These are phyloP conservation scores for Drosophila bunnanda DNA, from an alignment of 2,888 invertebrate genomes.

Conservation along the genomic window DNA sequence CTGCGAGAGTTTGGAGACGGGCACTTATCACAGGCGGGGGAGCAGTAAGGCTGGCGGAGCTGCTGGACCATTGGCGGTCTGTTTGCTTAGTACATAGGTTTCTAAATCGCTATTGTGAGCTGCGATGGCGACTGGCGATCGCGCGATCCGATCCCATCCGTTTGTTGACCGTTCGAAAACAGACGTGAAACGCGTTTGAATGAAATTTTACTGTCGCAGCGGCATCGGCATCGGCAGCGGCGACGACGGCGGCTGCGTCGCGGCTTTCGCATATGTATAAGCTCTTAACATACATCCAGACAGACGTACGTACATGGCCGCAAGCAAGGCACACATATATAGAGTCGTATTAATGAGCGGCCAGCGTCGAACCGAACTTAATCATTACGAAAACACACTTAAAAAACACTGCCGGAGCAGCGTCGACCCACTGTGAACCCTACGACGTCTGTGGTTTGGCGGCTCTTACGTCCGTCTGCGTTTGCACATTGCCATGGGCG, in stretches of 20 bases:
- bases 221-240: constrained; percentile 50
- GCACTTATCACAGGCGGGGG: constrained; percentile 44
- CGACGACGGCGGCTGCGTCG: constrained; percentile 36
- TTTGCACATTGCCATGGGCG: constrained; percentile 24
- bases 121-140: constrained; percentile 31
- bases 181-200: constrained; percentile 81
- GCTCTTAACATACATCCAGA: constrained; percentile 46
- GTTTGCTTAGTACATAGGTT: constrained; percentile 33
- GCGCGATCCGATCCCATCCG: constrained; percentile 72
- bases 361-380: constrained; percentile 66
- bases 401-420: constrained; percentile 53
- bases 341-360: constrained; percentile 73
- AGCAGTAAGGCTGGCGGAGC: constrained; percentile 3
- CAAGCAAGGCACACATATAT: constrained; percentile 20
- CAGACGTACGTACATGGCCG: constrained; percentile 15
- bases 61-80: constrained; percentile 15
- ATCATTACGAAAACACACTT: constrained; percentile 72
- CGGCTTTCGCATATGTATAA: constrained; percentile 50
- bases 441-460: constrained; percentile 28
- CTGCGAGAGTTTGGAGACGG: constrained; percentile 26
- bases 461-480: constrained; percentile 33
- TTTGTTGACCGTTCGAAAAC: constrained; percentile 60
- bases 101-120: constrained; percentile 23
- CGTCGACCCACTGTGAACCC: constrained; percentile 50
- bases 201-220: constrained; percentile 72